These are phyloP conservation scores for Acleris holmiana DNA, from an alignment of 2,888 invertebrate genomes.

Conservation along the genomic window DNA sequence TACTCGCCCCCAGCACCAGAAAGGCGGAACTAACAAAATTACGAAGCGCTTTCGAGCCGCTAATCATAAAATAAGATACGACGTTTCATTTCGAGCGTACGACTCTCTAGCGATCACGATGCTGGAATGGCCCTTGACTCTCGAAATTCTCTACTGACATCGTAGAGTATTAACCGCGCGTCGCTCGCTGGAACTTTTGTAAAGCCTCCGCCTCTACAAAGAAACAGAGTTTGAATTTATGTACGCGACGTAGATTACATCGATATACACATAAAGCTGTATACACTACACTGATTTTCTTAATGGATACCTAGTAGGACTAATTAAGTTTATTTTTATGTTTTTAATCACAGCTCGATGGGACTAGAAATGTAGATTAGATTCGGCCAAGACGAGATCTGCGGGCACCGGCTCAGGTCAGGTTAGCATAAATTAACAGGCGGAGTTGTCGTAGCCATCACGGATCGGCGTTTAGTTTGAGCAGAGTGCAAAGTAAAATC, in stretches of 20 bases:
- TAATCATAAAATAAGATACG: constrained; percentile 85
- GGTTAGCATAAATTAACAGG: constrained; percentile 68
- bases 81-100: constrained; percentile 84
- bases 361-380: constrained; percentile 4
- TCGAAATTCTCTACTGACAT: constrained; percentile 81
- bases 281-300: constrained; percentile 23
- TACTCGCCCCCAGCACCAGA: constrained; percentile 84
- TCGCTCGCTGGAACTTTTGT: constrained; percentile 63
- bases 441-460: constrained; percentile 44
- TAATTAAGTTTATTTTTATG: constrained; percentile 41
- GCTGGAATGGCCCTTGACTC: constrained; percentile 83
- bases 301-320: constrained; percentile 12
- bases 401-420: constrained; percentile 56
- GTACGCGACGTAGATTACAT: constrained; percentile 45
- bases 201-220: constrained; percentile 55
- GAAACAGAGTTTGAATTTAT: constrained; percentile 64
- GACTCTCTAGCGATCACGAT: constrained; percentile 82
- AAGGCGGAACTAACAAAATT: constrained; percentile 85
- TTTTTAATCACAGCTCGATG: not conserved
- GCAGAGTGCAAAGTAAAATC: constrained; percentile 55
- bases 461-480: constrained; percentile 55
- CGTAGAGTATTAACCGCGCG: constrained; percentile 73
- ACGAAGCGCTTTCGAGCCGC: constrained; percentile 85
- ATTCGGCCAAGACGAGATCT: constrained; percentile 42
- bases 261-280: constrained; percentile 35